Base-by-base conservation (phyloP, 2,113 vertebrate species). In the Falco punctatus region DNA sequence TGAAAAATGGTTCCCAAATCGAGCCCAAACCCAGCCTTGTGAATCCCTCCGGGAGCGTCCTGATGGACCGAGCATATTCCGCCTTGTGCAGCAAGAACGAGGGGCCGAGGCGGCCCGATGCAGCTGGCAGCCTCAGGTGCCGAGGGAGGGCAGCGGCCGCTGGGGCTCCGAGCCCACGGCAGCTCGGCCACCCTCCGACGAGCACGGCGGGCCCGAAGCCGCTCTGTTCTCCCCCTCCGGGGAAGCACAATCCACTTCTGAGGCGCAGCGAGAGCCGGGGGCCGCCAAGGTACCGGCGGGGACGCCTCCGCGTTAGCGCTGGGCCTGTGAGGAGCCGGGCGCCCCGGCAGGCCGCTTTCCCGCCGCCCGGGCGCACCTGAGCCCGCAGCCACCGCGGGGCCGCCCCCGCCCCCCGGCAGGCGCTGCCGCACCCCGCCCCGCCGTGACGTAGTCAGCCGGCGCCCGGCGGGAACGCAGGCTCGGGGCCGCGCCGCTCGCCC, bases 401-500 rank as follows among this genome's bases (percentile, higher is more conserved):
- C 38, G 38, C 38, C 38, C 38, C 38, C 38, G 38, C 38, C 38
- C 38, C 38, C 38, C 38, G 9, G 38, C 38, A 38, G 38, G 38
- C 9, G 38, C 38, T 38, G 38, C 38, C 38, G 38, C 38, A 38
- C 38, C 38, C 16, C 26, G 67, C 74, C 64, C 59, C 33, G 15
- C 13, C 15, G 27, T 81, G 69, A 92, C 88, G 94, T 44, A 3
- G 4, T 58, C 32, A 27, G 13, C 1, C 28, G 10, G 88, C 88
- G 92, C 48, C 65, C 2, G 49, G 84, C 81, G 83, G 82, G 40
- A 71, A 27, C 5, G 4, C 4, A 2, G 17, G 3, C 0, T 3
- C 1, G 22, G 18, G 38, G 38, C 38, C 10, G 42, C 0, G 0
- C 1, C 0, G 19, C 2, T 58, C 1, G 1, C 4, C 35, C 0